phyloP scores from a whole-genome alignment of 2,113 vertebrate species.

The Odontophorus gujanensis region DNA sequence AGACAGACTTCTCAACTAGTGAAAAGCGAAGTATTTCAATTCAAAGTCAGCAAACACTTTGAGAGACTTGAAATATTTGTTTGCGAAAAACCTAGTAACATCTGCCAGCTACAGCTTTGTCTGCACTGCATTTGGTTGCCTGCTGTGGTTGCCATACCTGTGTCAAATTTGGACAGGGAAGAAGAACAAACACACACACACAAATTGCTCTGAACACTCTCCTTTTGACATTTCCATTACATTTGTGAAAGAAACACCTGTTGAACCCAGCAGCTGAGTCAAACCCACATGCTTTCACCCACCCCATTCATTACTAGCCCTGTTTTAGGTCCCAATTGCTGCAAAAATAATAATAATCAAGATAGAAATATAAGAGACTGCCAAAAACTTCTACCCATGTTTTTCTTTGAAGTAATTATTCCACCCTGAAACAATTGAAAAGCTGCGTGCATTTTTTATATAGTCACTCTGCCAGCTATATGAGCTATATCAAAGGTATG shows the following conservation, averaged over 20 bases:
- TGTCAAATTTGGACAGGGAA: background rate
- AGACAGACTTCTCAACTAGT: background rate
- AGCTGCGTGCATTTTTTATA: background rate
- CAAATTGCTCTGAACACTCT: background rate
- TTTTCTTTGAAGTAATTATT: background rate
- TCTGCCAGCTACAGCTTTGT: background rate
- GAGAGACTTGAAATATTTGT: background rate
- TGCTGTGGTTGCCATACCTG: background rate
- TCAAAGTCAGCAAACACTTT: constrained; percentile 9
- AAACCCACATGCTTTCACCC: background rate
- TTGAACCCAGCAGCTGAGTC: background rate
- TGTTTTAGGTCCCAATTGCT: background rate
- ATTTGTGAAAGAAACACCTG: background rate
- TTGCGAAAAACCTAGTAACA: constrained; percentile 4
- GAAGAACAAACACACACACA: background rate
- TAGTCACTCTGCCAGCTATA: background rate
- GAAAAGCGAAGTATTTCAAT: background rate
- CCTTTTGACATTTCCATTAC: background rate
- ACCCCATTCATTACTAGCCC: background rate
- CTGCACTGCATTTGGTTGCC: background rate
- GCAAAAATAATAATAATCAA: background rate
- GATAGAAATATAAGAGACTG: background rate
- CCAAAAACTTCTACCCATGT: background rate
- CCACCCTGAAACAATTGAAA: background rate
- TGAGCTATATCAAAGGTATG: background rate